Percentiles rank a stretch among this genome's conserved stretches.
Conservation (phyloP, 2,113 vertebrate species). For the Pseudopodoces humilis region DNA sequence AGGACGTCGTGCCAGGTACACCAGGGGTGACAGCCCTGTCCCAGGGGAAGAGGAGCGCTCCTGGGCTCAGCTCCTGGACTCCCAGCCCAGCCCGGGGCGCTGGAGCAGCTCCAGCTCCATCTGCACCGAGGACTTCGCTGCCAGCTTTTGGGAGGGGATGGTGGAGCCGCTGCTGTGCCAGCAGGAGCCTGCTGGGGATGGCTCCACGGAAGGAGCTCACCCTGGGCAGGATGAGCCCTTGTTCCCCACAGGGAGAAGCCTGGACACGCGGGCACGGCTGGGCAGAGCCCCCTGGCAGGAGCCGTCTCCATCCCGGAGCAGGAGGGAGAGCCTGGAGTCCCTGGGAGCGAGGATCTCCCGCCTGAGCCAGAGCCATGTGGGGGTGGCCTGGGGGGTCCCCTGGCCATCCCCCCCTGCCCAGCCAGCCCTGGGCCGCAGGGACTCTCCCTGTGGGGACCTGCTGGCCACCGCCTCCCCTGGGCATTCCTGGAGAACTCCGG, state of each 20-base stretch:
- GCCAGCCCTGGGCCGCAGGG: accelerated
- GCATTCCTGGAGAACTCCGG: accelerated
- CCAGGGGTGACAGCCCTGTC: not conserved
- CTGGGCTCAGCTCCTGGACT: slow-evolving; percentile 68
- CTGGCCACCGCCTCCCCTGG: accelerated
- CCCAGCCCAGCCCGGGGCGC: not conserved
- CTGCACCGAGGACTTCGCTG: slow-evolving; percentile 79
- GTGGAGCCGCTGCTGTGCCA: slow-evolving; percentile 41
- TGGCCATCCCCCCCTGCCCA: accelerated
- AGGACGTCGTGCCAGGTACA: accelerated
- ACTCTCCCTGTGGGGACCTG: accelerated
- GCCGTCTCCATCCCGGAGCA: accelerated
- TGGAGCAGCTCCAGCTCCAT: slow-evolving; percentile 52
- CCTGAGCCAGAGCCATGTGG: not conserved
- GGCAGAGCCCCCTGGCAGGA: not conserved
- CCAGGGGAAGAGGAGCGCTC: slow-evolving; percentile 31
- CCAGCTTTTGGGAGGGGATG: slow-evolving; percentile 71
- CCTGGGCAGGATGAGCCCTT: not conserved
- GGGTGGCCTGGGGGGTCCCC: not conserved
- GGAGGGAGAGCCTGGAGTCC: slow-evolving; percentile 33
- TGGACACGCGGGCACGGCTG: accelerated
- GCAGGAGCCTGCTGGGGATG: not conserved
- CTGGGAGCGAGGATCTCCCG: slow-evolving; percentile 24
- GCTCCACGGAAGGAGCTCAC: not conserved
- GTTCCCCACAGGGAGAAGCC: not conserved